A percentile compares a stretch with the other conserved stretches of the same genome.
phyloP scores from a whole-genome alignment of 2,113 vertebrate genomes.

The Actenoides hombroni region DNA sequence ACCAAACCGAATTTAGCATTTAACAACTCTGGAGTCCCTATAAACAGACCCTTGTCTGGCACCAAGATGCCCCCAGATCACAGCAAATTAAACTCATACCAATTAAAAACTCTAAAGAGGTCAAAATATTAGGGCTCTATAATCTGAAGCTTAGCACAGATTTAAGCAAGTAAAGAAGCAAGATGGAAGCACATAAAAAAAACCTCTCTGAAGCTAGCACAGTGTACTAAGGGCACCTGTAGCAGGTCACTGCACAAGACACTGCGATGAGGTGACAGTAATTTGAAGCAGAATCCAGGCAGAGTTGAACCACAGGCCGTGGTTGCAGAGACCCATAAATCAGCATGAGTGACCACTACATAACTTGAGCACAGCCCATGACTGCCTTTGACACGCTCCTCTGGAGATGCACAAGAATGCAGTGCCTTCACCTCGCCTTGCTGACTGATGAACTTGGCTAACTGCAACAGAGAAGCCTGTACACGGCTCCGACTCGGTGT shows the following conservation, averaged over 20 bases:
- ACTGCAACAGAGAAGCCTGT: background rate
- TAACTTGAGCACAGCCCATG: background rate
- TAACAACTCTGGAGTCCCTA: background rate
- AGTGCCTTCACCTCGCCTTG: rapidly evolving
- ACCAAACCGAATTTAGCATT: background rate
- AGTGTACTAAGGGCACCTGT: background rate
- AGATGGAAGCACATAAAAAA: background rate
- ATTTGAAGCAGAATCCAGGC: background rate
- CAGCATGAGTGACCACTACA: no score
- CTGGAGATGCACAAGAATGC: background rate
- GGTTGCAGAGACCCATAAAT: background rate
- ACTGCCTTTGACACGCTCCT: background rate
- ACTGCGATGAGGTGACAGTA: rapidly evolving
- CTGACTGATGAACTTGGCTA: background rate
- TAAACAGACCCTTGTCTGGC: background rate
- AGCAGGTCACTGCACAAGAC: background rate
- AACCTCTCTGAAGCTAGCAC: background rate
- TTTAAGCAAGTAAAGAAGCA: background rate
- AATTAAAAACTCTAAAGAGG: background rate
- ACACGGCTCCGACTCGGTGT: background rate
- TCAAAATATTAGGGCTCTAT: background rate
- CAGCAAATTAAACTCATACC: background rate
- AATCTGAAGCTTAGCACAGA: background rate
- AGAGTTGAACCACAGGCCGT: background rate
- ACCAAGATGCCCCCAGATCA: background rate